Base-by-base conservation (phyloP, 2,888 invertebrate genomes). In the Masnerella sp. region DNA sequence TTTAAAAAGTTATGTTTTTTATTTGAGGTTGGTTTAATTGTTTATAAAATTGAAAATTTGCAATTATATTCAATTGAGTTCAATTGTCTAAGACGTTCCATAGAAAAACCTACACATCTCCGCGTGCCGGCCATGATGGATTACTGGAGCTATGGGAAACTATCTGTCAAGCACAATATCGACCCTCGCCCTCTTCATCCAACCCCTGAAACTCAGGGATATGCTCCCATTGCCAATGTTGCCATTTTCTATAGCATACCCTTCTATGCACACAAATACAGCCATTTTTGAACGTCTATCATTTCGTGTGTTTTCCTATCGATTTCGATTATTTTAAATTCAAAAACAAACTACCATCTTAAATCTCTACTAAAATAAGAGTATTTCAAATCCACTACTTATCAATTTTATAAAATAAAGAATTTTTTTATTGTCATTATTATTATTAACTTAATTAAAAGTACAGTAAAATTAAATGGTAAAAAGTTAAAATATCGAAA, bases 151-250 rank as follows among this genome's bases (percentile, higher is more conserved):
- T 85, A 86, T 85, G 84, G 85, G 87, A 86, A 86, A 86, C 86
- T 86, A 86, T 86, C 86, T 86, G 87, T 88, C 87, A 88, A 86
- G 87, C 78, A 84, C 84, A 87, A 88, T 87, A 88, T 88, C 87
- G 88, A 87, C 86, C 87, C 84, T 85, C 81, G 82, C 81, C 80
- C 81, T 85, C 84, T 82, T 82, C 79, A 80, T 84, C 79, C 82
- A 83, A 83, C 83, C 83, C 81, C 83, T 83, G 78, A 75, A 80
- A 81, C 81, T 80, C 77, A 62, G 71, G 78, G 74, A 58, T 80
- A 77, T 78, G 74, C 80, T 79, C 79, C 77, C 67, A 72, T 65
- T 75, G 73, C 71, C 62, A 69, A 70, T 69, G 77, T 75, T 75
- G 64, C 75, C 70, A 69, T 76, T 75, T 74, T 69, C 62, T 51